A percentile compares a stretch with the other conserved stretches of the same genome.
phyloP scores from a whole-genome alignment of 2,888 invertebrate species.

The Andrena bicolor region DNA sequence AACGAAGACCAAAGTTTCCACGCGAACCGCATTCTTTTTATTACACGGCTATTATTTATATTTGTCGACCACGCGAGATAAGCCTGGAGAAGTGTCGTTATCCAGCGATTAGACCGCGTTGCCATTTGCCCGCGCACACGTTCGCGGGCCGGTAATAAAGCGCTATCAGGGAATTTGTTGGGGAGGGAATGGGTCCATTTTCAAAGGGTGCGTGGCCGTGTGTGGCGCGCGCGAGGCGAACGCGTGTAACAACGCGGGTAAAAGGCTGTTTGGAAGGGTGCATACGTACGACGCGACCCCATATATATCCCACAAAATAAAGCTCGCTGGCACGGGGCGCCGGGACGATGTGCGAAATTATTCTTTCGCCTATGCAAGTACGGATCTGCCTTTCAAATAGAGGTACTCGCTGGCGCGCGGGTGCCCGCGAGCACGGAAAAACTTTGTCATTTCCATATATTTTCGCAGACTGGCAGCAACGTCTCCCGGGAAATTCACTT shows the following conservation, averaged over 20 bases:
- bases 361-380: conserved; percentile 66
- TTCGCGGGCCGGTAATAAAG: background rate
- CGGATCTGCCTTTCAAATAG: conserved; percentile 75
- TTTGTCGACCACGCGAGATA: background rate
- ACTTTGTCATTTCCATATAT: conserved; percentile 71
- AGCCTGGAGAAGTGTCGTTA: background rate
- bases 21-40: too few species aligned
- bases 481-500: conserved; percentile 69
- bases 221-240: background rate
- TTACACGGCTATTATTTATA: too few species aligned
- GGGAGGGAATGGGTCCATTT: background rate
- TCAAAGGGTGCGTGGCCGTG: background rate
- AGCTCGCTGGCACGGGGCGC: conserved; percentile 28
- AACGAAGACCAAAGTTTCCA: background rate
- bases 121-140: background rate
- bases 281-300: background rate
- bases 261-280: conserved; percentile 26
- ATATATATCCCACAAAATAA: conserved; percentile 37
- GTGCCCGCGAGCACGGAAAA: conserved; percentile 57
- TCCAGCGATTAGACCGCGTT: background rate
- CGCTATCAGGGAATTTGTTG: conserved; percentile 2
- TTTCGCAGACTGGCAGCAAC: conserved; percentile 52
- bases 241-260: conserved; percentile 14
- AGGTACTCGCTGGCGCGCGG: conserved; percentile 40
- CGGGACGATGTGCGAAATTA: conserved; percentile 63